These are phyloP conservation scores for Diprion similis DNA, from an alignment of 1,140 invertebrate genomes.

Conservation along the genomic window DNA sequence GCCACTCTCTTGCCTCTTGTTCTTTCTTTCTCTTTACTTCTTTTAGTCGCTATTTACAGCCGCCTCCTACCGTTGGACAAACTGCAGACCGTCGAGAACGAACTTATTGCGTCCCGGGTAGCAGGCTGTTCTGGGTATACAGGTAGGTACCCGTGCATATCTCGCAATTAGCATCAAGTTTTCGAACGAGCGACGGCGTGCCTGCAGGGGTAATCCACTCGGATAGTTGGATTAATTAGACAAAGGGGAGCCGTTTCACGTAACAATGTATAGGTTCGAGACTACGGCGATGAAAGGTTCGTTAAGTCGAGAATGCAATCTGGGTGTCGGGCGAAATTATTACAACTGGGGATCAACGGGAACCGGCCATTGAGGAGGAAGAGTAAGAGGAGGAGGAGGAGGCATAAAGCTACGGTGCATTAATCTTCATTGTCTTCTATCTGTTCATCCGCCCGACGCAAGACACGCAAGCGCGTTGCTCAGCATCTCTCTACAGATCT, in stretches of 20 bases:
- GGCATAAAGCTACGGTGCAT: slow-evolving; percentile 31
- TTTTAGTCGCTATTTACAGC: too few relatives aligned
- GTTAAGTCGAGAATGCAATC: neutral
- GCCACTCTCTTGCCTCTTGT: too few relatives aligned
- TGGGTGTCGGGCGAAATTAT: neutral
- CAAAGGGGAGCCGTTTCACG: too few relatives aligned
- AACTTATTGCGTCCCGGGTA: too few relatives aligned
- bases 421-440: slow-evolving; percentile 55
- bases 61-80: too few relatives aligned
- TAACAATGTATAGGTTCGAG: too few relatives aligned
- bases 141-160: neutral
- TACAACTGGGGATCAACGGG: slow-evolving; percentile 3
- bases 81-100: too few relatives aligned
- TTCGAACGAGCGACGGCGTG: neutral
- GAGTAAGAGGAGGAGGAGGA: neutral
- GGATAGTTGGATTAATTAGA: too few relatives aligned
- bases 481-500: neutral
- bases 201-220: neutral
- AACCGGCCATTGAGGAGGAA: neutral
- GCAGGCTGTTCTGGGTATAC: neutral
- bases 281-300: neutral
- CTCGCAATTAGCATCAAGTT: neutral
- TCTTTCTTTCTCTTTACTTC: too few relatives aligned
- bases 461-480: slow-evolving; percentile 24
- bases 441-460: slow-evolving; percentile 47